Percentiles rank a stretch among this genome's conserved stretches.
phyloP scores from a whole-genome alignment of 2,888 invertebrate genomes.

The Digitonthophagus gazella region DNA sequence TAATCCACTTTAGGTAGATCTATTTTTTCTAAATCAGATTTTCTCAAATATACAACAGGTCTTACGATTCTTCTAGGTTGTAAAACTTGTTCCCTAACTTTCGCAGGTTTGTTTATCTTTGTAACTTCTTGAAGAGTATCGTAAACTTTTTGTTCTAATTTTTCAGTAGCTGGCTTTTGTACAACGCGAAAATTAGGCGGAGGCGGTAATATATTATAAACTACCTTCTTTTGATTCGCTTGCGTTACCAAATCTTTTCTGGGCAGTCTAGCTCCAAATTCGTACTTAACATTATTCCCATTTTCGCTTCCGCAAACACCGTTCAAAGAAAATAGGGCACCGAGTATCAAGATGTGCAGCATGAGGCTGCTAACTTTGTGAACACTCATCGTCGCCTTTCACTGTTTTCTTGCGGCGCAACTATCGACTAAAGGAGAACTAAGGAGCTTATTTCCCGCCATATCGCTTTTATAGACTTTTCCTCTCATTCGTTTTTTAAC shows the following conservation, averaged over 20 bases:
- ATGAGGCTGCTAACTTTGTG: not conserved
- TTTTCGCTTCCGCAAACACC: not conserved
- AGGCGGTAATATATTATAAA: not conserved
- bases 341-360: not conserved
- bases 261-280: conserved; percentile 6
- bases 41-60: not conserved
- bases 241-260: conserved; percentile 12
- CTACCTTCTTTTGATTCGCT: not conserved
- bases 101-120: conserved; percentile 15
- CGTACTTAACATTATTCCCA: not conserved
- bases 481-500: not conserved
- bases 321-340: conserved; percentile 7
- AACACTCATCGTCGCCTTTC: conserved; percentile 8
- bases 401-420: not conserved
- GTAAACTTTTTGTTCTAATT: not conserved
- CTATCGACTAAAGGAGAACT: not conserved
- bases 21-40: not conserved
- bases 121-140: conserved; percentile 1
- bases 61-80: conserved; percentile 7
- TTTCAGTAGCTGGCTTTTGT: not conserved
- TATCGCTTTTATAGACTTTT: not conserved
- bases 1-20: not conserved
- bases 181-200: not conserved
- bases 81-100: conserved; percentile 15
- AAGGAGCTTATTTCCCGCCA: not conserved